Evolutionary conservation across 1,140 invertebrate species (phyloP), one percentile per base, ranked within the genome.

Genomic region (Conopomorpha cramerella): DNA sequence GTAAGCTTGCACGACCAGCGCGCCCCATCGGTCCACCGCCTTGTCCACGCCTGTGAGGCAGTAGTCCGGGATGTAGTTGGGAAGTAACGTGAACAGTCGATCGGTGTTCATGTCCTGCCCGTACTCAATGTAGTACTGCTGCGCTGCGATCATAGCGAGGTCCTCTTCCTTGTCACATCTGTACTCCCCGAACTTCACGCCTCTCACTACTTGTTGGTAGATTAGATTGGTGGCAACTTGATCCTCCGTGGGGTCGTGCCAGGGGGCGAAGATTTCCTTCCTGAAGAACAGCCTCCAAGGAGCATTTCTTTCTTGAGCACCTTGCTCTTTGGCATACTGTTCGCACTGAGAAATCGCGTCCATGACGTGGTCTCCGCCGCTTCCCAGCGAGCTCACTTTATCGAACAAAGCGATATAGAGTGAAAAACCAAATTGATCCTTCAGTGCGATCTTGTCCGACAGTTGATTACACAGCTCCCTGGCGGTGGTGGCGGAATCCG

Each of bases 261-360:
- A 99, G 0, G 98, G 97, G 1, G 95, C 92, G 73, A 99, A 99
- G 51, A 99, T 98, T 81, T 99, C 96, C 78, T 99, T 98, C 8
- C 95, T 82, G 73, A 96, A 96, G 77, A 95, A 91, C 17, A 96
- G 65, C 46, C 93, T 80, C 94, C 92, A 95, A 0, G 95, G 96
- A 0, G 96, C 96, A 52, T 92, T 92, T 12, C 90, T 72, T 63
- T 93, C 91, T 74, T 97, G 94, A 1, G 94, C 94, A 10, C 96
- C 95, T 79, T 98, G 95, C 73, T 99, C 96, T 79, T 99, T 99
- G 2, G 96, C 96, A 68, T 99, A 99, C 59, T 99, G 97, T 66
- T 99, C 97, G 76, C 97, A 99, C 65, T 99, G 97, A 0, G 94
- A 97, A 55, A 99, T 98, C 1, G 97, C 97, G 78, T 99, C 98